Base-by-base conservation (phyloP, 2,113 vertebrate species). In the Nibea albiflora region DNA sequence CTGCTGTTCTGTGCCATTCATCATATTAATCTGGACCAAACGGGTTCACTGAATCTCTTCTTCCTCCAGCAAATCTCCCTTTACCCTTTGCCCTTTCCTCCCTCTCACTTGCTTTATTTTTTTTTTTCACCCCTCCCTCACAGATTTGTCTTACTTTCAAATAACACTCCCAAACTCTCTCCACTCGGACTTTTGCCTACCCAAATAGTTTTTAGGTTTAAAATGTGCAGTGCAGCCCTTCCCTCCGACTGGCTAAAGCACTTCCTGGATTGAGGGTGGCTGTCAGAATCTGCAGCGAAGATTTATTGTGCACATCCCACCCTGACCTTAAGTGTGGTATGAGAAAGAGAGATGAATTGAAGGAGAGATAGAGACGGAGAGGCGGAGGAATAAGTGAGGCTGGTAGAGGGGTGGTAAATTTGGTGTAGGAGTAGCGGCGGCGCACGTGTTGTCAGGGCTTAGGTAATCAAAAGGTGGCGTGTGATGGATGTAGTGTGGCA, bases 231-330 rank as follows among this genome's bases (percentile, higher is more conserved):
- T 61, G 77, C 5, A 9, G 57, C 65, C 69, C 62, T 82, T 70
- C 46, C 35, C 72, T 61, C 75, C 9, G 19, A 83, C 57, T 60
- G 78, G 76, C 79, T 39, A 3, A 49, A 75, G 78, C 70, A 81
- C 90, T 89, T 89, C 78, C 79, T 90, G 89, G 82, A 89, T 86
- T 70, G 85, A 91, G 88, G 79, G 76, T 60, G 73, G 75, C 88
- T 92, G 91, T 92, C 92, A 91, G 82, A 61, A 78, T 53, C 35
- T 49, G 47, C 76, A 24, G 78, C 47, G 80, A 89, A 93, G 93
- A 94, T 93, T 89, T 91, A 93, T 94, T 52, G 88, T 42, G 75
- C 76, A 79, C 83, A 84, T 92, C 77, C 67, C 78, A 62, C 74
- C 63, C 77, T 86, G 88, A 91, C 90, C 91, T 91, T 85, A 89